Conservation (phyloP, 1,140 invertebrate species). For the Aphelinus certus region DNA sequence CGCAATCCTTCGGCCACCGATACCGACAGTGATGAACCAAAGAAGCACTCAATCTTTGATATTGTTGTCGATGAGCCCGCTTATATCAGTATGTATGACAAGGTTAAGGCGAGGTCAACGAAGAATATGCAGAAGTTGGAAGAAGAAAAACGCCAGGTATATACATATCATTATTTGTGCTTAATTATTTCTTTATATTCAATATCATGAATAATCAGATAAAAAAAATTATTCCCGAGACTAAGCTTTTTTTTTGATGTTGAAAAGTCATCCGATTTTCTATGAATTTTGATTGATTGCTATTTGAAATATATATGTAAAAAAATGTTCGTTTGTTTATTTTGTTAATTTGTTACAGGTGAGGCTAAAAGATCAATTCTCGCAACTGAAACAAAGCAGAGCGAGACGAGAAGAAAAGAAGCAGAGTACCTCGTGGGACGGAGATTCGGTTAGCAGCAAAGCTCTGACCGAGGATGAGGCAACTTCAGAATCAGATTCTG, state of each 20-base stretch:
- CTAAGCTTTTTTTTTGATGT: background rate
- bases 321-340: slow-evolving; percentile 4
- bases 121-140: slow-evolving; percentile 92
- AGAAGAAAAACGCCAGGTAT: slow-evolving; percentile 86
- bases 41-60: slow-evolving; percentile 93
- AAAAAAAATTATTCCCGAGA: no score
- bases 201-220: background rate
- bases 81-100: slow-evolving; percentile 98
- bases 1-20: slow-evolving; percentile 63
- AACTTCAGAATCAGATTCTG: slow-evolving; percentile 62
- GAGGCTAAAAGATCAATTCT: slow-evolving; percentile 86
- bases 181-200: background rate
- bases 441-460: slow-evolving; percentile 78
- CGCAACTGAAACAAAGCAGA: slow-evolving; percentile 85
- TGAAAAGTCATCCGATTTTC: background rate
- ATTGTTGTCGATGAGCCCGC: slow-evolving; percentile 88
- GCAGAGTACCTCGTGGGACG: slow-evolving; percentile 86
- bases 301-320: no score
- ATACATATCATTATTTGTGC: slow-evolving; percentile 44
- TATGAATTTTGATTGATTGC: no score
- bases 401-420: slow-evolving; percentile 88
- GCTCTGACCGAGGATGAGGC: slow-evolving; percentile 62
- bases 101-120: slow-evolving; percentile 94
- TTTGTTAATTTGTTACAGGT: slow-evolving; percentile 42
- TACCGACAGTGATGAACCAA: slow-evolving; percentile 79